phyloP scores from a whole-genome alignment of 2,888 invertebrate genomes.

The Brachyptera risi region DNA sequence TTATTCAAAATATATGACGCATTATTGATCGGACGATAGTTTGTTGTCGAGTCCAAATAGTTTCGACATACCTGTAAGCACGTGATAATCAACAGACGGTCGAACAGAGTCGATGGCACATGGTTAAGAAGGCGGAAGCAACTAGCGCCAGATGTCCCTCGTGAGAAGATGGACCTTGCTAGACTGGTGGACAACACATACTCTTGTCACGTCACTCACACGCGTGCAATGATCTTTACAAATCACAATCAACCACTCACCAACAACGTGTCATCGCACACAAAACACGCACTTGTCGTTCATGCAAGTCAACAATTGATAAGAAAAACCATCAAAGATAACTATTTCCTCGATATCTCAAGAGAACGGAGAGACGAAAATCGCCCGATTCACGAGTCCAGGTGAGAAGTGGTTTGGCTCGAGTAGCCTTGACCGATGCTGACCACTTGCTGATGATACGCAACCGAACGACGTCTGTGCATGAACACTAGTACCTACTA shows the following conservation, averaged over 20 bases:
- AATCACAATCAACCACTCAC: background rate
- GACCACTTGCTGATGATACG: constrained; percentile 15
- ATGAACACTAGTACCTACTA: background rate
- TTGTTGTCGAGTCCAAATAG: no score
- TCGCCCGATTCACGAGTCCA: constrained; percentile 18
- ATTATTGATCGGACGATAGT: no score
- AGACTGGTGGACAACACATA: constrained; percentile 20
- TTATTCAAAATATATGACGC: no score
- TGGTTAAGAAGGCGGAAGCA: constrained; percentile 12
- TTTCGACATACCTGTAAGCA: constrained; percentile 7
- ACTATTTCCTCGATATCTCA: background rate
- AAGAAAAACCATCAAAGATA: background rate
- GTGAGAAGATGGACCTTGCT: background rate
- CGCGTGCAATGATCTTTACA: no score
- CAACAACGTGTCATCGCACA: background rate
- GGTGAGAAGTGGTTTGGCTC: constrained; percentile 12
- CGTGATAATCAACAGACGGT: constrained; percentile 1
- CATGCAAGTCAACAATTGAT: background rate
- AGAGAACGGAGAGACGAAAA: constrained; percentile 15
- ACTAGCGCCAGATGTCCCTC: background rate
- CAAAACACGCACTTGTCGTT: background rate
- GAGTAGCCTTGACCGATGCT: constrained; percentile 25
- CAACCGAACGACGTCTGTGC: no score
- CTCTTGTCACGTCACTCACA: constrained; percentile 23
- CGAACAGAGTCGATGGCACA: background rate